Base-by-base conservation (phyloP, 2,888 invertebrate species). In the Ernsta delagoae region DNA sequence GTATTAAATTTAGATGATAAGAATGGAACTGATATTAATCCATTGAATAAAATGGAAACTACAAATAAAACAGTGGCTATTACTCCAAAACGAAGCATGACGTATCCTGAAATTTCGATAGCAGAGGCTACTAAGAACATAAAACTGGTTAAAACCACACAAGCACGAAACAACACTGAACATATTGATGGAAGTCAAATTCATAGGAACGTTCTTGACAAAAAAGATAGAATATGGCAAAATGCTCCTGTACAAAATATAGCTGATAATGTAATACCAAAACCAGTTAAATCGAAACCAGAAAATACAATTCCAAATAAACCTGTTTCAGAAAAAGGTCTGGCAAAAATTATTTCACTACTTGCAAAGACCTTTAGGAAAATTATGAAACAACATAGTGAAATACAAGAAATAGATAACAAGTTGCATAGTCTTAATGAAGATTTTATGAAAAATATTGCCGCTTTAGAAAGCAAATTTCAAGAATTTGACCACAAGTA, bases 361-460 rank as follows among this genome's bases (percentile, higher is more conserved):
- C 72, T 93, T 1, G 88, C 92, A 0, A 90, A 86, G 71, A 89
- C 90, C 0, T 92, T 92, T 50, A 92, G 90, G 69, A 92, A 87
- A 66, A 86, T 91, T 7, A 89, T 87, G 81, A 89, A 82, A 67
- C 91, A 93, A 66, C 90, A 92, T 24, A 79, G 74, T 0, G 87
- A 89, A 69, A 89, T 93, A 0, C 90, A 87, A 76, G 73, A 76
- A 2, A 88, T 90, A 41, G 85, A 90, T 9, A 77, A 74, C 8
- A 84, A 82, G 69, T 73, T 92, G 12, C 75, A 78, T 0, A 77
- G 75, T 5, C 72, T 87, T 0, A 86, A 85, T 62, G 81, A 86
- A 1, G 82, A 85, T 43, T 86, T 91, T 48, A 73, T 77, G 3
- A 83, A 83, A 73, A 87, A 83, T 39, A 72, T 84, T 0, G 74